Evolutionary conservation across 2,797 vertebrate genomes (phyloP).

Genomic region (Rhinogobio ventralis): DNA sequence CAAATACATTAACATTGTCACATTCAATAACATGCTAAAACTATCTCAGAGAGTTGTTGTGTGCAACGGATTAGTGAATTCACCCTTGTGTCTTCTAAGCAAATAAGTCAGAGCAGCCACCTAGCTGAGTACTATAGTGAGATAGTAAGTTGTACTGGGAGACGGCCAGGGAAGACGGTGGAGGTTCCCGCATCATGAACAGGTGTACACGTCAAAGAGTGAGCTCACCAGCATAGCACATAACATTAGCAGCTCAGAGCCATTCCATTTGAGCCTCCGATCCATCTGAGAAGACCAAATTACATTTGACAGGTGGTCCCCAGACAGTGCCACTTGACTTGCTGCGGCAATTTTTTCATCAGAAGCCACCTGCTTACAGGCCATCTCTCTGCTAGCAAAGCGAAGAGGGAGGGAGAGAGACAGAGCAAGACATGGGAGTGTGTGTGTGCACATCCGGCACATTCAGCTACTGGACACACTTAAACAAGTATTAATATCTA

Average conservation of each 20-base stretch:
- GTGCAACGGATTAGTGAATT: not conserved
- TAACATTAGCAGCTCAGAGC: constrained; percentile 31
- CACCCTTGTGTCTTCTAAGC: not conserved
- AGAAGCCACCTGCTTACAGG: constrained; percentile 74
- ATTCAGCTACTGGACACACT: constrained; percentile 11
- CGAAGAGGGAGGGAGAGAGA: not conserved
- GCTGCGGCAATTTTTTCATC: constrained; percentile 74
- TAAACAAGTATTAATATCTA: constrained; percentile 8
- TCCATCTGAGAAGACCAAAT: constrained; percentile 75
- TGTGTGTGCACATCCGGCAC: not conserved
- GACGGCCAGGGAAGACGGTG: not conserved
- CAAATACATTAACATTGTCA: not conserved
- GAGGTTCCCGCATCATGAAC: constrained; percentile 20
- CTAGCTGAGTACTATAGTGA: not conserved
- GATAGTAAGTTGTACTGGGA: not conserved
- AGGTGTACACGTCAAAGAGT: not conserved
- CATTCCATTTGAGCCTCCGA: constrained; percentile 59
- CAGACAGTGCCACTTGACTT: constrained; percentile 74
- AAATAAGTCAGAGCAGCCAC: not conserved
- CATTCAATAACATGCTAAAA: not conserved
- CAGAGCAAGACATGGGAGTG: not conserved
- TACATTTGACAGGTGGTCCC: constrained; percentile 79
- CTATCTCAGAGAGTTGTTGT: not conserved
- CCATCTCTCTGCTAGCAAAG: constrained; percentile 1
- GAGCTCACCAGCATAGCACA: constrained; percentile 23